phyloP scores from a whole-genome alignment of 2,888 invertebrate species.

The Fissipunctia ypsillon region DNA sequence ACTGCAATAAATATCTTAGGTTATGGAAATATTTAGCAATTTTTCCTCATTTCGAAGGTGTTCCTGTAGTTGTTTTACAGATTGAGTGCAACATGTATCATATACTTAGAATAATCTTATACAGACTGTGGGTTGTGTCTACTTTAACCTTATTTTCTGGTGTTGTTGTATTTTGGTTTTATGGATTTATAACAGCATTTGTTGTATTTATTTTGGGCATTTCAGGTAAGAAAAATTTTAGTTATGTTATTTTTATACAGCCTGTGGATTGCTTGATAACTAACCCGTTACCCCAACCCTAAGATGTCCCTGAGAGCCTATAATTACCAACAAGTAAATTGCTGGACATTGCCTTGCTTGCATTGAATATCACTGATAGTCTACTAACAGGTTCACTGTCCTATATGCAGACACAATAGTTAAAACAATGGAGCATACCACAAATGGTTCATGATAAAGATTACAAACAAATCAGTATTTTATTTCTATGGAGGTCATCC shows the following conservation, averaged over 20 bases:
- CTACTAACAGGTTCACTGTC: background rate
- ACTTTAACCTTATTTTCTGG: conserved; percentile 93
- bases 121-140: conserved; percentile 95
- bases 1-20: background rate
- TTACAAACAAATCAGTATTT: too few relatives aligned
- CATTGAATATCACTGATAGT: background rate
- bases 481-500: background rate
- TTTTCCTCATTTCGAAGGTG: conserved; percentile 24
- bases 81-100: conserved; percentile 79
- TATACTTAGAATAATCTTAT: conserved; percentile 89
- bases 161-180: conserved; percentile 95
- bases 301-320: background rate
- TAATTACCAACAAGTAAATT: background rate
- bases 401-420: too few relatives aligned
- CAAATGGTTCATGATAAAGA: too few relatives aligned
- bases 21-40: conserved; percentile 31
- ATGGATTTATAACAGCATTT: conserved; percentile 94
- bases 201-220: conserved; percentile 92
- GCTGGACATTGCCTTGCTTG: background rate
- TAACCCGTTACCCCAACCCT: background rate
- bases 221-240: conserved; percentile 90
- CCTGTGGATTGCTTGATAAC: background rate
- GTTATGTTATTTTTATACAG: background rate
- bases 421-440: too few relatives aligned
- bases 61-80: conserved; percentile 11